Base-by-base conservation (phyloP, 2,113 vertebrate species). In the Serilophus lunatus region DNA sequence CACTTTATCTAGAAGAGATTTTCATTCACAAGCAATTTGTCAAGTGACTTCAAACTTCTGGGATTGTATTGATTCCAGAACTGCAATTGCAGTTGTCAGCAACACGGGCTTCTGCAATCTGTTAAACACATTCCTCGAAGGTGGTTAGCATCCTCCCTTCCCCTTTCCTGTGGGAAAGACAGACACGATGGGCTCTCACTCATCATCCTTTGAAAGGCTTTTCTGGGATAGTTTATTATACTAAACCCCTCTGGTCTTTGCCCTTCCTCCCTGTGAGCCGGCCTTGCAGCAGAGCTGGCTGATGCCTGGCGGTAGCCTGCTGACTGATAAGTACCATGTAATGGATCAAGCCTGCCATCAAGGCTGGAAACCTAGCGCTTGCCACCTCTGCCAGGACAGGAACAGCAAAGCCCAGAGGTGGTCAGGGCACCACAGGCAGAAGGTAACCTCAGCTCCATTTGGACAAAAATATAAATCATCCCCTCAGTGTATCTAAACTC, bases 91-190 rank as follows among this genome's bases (percentile, higher is more conserved):
- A 88, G 90, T 88, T 96, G 94, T 92, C 94, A 93, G 94, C 95
- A 94, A 33, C 68, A 29, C 2, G 0, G 68, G 60, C 76, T 96
- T 59, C 80, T 54, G 86, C 3, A 40, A 92, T 94, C 94, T 97
- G 86, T 90, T 95, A 94, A 93, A 95, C 38, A n/a, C 94, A 96
- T 90, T 94, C 88, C 85, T 95, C 3, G 7, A 95, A 97, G 95
- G 92, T 96, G 79, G 75, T 88, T 92, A 66, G 82, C 29, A 88
- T 77, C 88, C 79, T 95, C 88, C 71, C 57, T 76, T 82, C 84
- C 82, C 66, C 77, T 90, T 96, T 97, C 94, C 92, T 96, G 94
- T 96, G 95, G 92, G 92, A 94, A 95, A 92, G 63, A 35, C 61
- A 80, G 82, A 54, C 8, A 8, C 11, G 3, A 51, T 2, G 3